Base-by-base conservation (phyloP, 92 coral and sea anemone species). In the Epizoanthus rinbou region DNA sequence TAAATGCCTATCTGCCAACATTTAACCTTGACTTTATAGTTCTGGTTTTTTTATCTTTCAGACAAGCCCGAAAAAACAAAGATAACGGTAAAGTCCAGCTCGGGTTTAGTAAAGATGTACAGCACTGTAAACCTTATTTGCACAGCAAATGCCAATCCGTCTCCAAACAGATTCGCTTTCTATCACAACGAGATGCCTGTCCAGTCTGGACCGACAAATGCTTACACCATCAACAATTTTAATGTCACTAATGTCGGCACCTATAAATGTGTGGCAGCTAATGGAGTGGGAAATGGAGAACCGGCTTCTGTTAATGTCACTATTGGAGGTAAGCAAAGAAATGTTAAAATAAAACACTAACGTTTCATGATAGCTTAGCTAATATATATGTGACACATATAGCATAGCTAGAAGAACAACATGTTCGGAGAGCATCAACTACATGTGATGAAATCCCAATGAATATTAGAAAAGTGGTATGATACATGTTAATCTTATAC, bases 181-280 rank as follows among this genome's bases (percentile, higher is more conserved):
- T 93, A 86, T 52, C 85, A 85, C 57, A 82, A 89, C 41, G 86
- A 85, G 41, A 63, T 56, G 8, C 71, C 57, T 6, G 81, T 91
- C 39, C 88, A 85, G 18, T 86, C 88, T 18, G 56, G 88, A 16
- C 41, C 90, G 4, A 25, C 73, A 28, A 90, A 89, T 13, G 53
- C 87, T 25, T 90, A 83, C 45, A 89, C 92, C 88, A 87, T 96
- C 37, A 74, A 86, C 47, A 88, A 84, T 16, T 85, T 92, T 18
- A 71, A 71, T 3, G 31, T 79, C 19, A 81, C 88, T 24, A 85
- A 89, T 60, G 84, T 79, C n/a, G 99, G 98, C 56, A 75, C 90
- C 17, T 94, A 91, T 73, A 89, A 81, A 43, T 96, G 99, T 69
- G 89, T 90, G 4, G 88, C 99, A 24, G 93, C 79, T 75, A 96